These are phyloP conservation scores for Heteromyza rotundicornis DNA, from an alignment of 2,888 invertebrate species.

Conservation along the genomic window DNA sequence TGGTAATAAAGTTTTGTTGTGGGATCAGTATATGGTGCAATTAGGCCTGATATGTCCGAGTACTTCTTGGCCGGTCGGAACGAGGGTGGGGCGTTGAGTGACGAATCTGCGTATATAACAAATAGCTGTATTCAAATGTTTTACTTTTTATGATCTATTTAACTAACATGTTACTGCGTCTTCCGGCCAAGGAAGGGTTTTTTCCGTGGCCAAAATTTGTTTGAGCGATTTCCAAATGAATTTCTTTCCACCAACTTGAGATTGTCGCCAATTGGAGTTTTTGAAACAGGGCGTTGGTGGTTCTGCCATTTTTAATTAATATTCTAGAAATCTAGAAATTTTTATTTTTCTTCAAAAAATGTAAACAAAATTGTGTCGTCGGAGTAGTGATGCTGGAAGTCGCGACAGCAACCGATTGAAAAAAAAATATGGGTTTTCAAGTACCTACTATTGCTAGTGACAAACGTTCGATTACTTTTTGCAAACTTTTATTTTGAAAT, in stretches of 20 bases:
- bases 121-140: background rate
- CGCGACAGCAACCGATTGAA: too few relatives aligned
- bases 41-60: constrained; percentile 89
- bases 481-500: too few relatives aligned
- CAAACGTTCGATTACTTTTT: too few relatives aligned
- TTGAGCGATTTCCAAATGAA: constrained; percentile 87
- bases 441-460: too few relatives aligned
- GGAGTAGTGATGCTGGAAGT: too few relatives aligned
- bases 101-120: constrained; percentile 74
- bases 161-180: constrained; percentile 71
- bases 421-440: too few relatives aligned
- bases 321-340: too few relatives aligned
- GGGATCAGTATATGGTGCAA: constrained; percentile 88
- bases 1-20: constrained; percentile 87
- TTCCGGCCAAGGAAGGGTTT: constrained; percentile 77
- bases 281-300: constrained; percentile 36
- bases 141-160: background rate
- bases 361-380: too few relatives aligned
- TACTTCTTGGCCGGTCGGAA: constrained; percentile 92
- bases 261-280: constrained; percentile 44
- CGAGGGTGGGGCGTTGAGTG: constrained; percentile 89
- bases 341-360: too few relatives aligned
- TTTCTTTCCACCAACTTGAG: constrained; percentile 67
- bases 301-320: background rate
- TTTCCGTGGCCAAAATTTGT: constrained; percentile 84